A percentile compares a stretch with the other conserved stretches of the same genome.
Evolutionary conservation across 2,113 vertebrate genomes (phyloP).

Genomic region (Podocnemis expansa): DNA sequence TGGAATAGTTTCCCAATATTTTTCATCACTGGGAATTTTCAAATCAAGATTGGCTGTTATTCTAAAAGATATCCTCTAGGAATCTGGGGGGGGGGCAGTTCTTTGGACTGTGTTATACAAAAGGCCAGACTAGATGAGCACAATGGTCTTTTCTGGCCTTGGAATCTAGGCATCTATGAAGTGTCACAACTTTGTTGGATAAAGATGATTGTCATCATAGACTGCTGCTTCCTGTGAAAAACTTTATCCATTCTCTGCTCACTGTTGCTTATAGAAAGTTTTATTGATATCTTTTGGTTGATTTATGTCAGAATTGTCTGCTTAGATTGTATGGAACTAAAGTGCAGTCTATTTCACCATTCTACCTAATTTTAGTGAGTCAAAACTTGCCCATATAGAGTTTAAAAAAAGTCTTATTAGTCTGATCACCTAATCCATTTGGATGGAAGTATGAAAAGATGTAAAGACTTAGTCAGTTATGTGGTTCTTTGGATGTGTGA

Average conservation of each 20-base stretch:
- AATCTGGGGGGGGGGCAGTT: too few relatives aligned
- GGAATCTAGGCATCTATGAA: neutral
- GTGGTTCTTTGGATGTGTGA: neutral
- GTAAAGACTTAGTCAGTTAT: too few relatives aligned
- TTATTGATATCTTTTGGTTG: neutral
- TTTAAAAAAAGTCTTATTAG: neutral
- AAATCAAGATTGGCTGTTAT: too few relatives aligned
- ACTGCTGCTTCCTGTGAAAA: neutral
- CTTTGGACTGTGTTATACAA: too few relatives aligned
- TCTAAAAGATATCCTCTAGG: too few relatives aligned
- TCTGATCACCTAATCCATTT: too few relatives aligned
- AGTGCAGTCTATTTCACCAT: neutral
- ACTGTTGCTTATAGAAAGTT: neutral
- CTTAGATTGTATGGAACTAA: neutral
- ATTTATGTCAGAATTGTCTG: neutral
- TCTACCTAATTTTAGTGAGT: neutral
- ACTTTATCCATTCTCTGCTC: neutral
- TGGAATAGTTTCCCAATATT: too few relatives aligned
- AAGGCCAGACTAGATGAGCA: too few relatives aligned
- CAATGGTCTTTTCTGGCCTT: too few relatives aligned
- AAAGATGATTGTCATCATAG: neutral
- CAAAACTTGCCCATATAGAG: neutral
- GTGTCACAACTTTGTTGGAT: neutral
- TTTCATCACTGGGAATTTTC: too few relatives aligned
- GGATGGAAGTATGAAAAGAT: too few relatives aligned